A percentile compares a stretch with the other conserved stretches of the same genome.
Evolutionary conservation across 2,113 vertebrate genomes (phyloP).

Genomic region (Aldabrachelys gigantea): DNA sequence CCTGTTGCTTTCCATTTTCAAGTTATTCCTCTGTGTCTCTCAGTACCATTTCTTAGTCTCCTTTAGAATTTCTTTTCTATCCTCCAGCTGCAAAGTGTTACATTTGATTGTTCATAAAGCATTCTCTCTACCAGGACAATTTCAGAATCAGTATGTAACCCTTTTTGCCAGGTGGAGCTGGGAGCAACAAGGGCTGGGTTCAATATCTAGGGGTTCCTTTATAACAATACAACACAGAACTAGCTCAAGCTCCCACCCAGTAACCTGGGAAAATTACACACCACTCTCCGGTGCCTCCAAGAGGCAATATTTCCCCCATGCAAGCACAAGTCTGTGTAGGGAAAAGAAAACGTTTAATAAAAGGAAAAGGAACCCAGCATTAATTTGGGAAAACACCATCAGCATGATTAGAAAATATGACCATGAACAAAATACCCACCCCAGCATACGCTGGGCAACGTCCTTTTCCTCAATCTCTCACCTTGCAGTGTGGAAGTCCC

Average conservation of each 20-base stretch:
- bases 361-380: not conserved
- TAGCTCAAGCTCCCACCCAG: not conserved
- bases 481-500: not conserved
- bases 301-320: not conserved
- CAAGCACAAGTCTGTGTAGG: not conserved
- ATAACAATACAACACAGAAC: not conserved
- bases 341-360: not conserved
- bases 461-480: not conserved
- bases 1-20: not conserved
- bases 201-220: not conserved
- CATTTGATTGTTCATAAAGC: not conserved
- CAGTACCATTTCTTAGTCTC: not conserved
- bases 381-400: not conserved
- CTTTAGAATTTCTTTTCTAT: not conserved
- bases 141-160: not conserved
- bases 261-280: not conserved
- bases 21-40: not conserved
- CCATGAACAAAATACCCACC: not conserved
- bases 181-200: not conserved
- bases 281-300: not conserved
- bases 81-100: not conserved
- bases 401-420: not conserved
- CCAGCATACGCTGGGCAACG: fast-evolving
- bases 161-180: not conserved
- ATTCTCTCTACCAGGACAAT: not conserved